Evolutionary conservation across 2,888 invertebrate species (phyloP), one percentile per base, ranked within the genome.

Genomic region (Parnassius mnemosyne): DNA sequence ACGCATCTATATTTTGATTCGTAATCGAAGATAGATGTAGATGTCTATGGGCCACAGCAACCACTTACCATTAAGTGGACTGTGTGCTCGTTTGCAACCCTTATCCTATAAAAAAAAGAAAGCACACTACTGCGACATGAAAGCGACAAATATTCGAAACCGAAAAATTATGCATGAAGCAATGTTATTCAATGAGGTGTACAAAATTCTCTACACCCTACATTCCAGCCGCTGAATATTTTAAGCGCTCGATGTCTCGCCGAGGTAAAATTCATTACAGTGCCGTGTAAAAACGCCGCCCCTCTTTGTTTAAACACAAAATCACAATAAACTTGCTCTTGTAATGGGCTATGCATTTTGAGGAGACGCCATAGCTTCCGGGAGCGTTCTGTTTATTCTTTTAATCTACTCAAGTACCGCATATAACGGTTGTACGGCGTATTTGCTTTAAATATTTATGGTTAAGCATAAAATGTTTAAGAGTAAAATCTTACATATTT

Each of bases 181-280:
- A 80, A 87, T 86, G 87, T 85, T 86, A 89, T 87, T 90, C 89
- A 89, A 89, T 89, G 88, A 88, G 84, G 87, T 87, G 84, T 75
- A 85, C 85, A 67, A 75, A 71, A 74, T 77, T 74, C 67, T 61
- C 71, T 72, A 79, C 81, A 79, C 81, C 83, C 83, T 75, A 76
- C 80, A 76, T 79, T 79, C 79, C 67, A 65, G 64, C 64, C 76
- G 69, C 72, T 88, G 83, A 88, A 89, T 89, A 83, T 88, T 89
- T 89, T 80, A 89, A 79, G 69, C 68, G 64, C 67, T 70, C 79
- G 71, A 83, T 84, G 89, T 86, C 87, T 86, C 77, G 76, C 73
- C 73, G 65, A 67, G 58, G 69, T 71, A 74, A 77, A 78, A 80
- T 90, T 90, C 89, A 89, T 89, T 89, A 89, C 83, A 65, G 70